Conservation (phyloP, 2,797 vertebrate genomes). For the Nasua narica region DNA sequence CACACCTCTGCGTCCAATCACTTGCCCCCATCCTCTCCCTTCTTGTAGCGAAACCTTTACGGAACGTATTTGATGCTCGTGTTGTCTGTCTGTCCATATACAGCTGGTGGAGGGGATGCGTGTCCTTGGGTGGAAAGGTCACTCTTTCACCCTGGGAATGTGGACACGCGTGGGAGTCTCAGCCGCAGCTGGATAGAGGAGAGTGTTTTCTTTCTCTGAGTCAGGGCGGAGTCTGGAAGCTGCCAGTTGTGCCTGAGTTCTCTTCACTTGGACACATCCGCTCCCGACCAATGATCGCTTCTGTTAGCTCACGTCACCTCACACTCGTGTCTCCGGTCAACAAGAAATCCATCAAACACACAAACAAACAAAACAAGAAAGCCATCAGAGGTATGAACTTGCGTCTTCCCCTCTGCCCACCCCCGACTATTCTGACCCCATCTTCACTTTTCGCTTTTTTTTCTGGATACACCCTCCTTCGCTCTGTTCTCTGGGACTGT, state of each 20-base stretch:
- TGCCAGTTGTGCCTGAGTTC: neutral
- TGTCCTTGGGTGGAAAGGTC: neutral
- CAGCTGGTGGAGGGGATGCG: neutral
- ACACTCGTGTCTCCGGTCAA: neutral
- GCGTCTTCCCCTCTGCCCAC: too few species aligned
- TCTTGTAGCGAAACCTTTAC: neutral
- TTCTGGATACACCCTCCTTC: neutral
- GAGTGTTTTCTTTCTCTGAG: neutral
- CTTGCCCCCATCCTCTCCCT: too few species aligned
- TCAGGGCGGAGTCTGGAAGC: neutral
- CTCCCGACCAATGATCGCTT: neutral
- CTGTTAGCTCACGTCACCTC: neutral
- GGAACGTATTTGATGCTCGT: neutral
- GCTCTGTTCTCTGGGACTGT: neutral
- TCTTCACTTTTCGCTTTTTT: neutral
- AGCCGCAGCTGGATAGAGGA: neutral
- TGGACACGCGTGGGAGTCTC: fast-evolving
- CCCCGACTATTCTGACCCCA: fast-evolving
- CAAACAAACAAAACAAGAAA: neutral
- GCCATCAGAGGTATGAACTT: neutral
- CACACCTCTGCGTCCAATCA: neutral
- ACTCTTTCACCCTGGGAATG: neutral
- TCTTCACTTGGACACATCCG: neutral
- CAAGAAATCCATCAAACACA: neutral
- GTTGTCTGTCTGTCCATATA: neutral